Evolutionary conservation across 1,140 invertebrate genomes (phyloP).

Genomic region (Drosophila neocordata): DNA sequence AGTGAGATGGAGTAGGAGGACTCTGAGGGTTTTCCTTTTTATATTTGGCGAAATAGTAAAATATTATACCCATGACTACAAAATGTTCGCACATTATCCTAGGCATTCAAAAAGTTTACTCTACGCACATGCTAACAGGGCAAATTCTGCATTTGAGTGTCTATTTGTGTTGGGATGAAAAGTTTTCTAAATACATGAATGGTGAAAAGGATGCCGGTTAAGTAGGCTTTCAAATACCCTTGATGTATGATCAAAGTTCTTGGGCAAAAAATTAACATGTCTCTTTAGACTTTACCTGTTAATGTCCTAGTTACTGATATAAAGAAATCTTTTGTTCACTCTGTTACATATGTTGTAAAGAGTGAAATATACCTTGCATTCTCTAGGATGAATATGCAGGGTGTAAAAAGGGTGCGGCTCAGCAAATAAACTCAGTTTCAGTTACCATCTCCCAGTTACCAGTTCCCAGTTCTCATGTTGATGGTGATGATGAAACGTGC

Average conservation of each 20-base stretch:
- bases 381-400: background rate
- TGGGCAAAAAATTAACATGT: no score
- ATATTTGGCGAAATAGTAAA: constrained; percentile 17
- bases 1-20: no score
- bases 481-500: constrained; percentile 48
- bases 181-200: constrained; percentile 52
- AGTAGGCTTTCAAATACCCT: constrained; percentile 1
- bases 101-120: constrained; percentile 27
- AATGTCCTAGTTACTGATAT: no score
- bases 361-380: background rate
- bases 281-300: no score
- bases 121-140: constrained; percentile 54
- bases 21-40: background rate
- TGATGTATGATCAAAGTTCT: no score
- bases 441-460: background rate
- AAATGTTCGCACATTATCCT: no score
- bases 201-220: constrained; percentile 22
- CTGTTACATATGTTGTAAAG: no score
- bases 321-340: no score
- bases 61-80: no score
- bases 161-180: constrained; percentile 55
- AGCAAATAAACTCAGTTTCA: constrained; percentile 8
- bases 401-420: constrained; percentile 40
- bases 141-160: constrained; percentile 60
- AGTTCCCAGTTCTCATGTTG: constrained; percentile 8